Evolutionary conservation across 2,888 invertebrate genomes (phyloP), one percentile per base, ranked within the genome.

Genomic region (Cheilosia urbana): DNA sequence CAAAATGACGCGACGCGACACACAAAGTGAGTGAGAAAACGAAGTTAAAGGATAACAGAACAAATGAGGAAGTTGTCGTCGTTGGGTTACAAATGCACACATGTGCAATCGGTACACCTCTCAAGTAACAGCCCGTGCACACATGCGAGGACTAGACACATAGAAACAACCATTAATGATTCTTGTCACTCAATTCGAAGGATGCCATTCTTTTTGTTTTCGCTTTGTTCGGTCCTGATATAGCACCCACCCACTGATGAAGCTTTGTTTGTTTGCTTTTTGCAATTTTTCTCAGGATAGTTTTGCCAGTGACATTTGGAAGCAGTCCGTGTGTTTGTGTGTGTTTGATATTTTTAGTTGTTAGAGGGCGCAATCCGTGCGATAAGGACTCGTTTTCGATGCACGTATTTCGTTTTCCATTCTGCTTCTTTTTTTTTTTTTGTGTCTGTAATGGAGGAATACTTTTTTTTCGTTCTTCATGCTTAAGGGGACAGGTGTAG

Each of bases 141-240:
- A 53, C 19, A 17, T 21, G 24, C 9, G 17, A 24, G 40, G 58
- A 42, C 17, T 63, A 53, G 69, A 51, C 34, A 51, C 60, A 75
- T 62, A 75, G 73, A 81, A 62, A 72, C 76, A 80, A 71, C 62
- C 68, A 77, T 85, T 85, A 85, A 85, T 85, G 85, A 81, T 85
- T 72, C 85, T 72, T 85, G 85, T 85, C 85, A 85, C 81, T 85
- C 85, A 85, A 85, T 68, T 66, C 68, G 81, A 81, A 81, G 85
- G 81, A 76, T 85, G 68, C 72, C 72, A 72, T 81, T 72, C 77
- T 83, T 80, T 75, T 49, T 49, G 0, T 27, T 27, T 27, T 27
- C 6, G 27, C 2, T 27, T 27, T 2, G n/a, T 24, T 27, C 62
- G 24, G 71, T 73, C 47, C 73, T 73, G 47, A 47, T 77, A 65